These are phyloP conservation scores for Leptodactylus fallax DNA, from an alignment of 2,797 vertebrate genomes.

Conservation along the genomic window DNA sequence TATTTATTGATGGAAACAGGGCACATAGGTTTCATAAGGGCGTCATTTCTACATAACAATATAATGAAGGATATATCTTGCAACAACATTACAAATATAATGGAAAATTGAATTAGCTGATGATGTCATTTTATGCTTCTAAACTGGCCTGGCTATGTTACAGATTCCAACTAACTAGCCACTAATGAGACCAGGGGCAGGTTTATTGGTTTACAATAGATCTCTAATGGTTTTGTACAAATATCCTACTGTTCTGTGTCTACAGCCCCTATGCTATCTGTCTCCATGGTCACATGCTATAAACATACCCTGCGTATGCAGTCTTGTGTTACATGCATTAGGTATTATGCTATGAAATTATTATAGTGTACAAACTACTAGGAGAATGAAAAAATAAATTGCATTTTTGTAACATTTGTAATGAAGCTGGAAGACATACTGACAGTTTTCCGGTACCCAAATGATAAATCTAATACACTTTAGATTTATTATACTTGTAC, in stretches of 20 bases:
- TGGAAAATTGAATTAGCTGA: background rate
- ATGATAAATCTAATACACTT: background rate
- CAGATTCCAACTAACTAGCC: background rate
- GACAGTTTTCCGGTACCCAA: background rate
- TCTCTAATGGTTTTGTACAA: background rate
- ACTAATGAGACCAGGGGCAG: background rate
- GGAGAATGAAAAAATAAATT: background rate
- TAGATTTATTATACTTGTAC: background rate
- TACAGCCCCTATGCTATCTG: background rate
- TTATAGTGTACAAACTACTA: background rate
- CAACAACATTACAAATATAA: background rate
- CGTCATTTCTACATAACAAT: background rate
- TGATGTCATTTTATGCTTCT: background rate
- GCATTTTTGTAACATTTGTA: background rate
- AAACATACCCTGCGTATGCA: background rate
- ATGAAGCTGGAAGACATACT: background rate
- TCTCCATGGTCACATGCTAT: background rate
- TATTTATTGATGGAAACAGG: background rate
- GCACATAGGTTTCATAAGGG: background rate
- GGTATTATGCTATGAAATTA: too few relatives aligned
- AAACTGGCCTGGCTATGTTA: background rate
- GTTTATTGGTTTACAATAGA: background rate
- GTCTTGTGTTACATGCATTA: background rate
- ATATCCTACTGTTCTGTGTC: background rate
- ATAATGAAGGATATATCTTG: background rate